Percentiles rank a stretch among this genome's conserved stretches.
Conservation (phyloP, 2,888 invertebrate species). For the Tyria jacobaeae region DNA sequence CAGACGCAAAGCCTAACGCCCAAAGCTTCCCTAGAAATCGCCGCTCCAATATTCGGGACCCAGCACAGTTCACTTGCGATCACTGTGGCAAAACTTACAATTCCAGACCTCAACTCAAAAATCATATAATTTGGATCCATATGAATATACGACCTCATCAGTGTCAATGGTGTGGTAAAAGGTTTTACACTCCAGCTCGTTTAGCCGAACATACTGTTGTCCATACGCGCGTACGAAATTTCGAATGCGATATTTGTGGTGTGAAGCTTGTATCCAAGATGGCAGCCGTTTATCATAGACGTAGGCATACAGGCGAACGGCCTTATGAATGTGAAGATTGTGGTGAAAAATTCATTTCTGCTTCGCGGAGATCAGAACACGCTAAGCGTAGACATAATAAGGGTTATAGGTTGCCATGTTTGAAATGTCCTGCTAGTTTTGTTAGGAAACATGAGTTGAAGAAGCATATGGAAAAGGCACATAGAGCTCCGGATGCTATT, state of each 20-base stretch:
- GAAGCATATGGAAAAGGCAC: conserved; percentile 68
- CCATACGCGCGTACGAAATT: conserved; percentile 83
- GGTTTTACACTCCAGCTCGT: conserved; percentile 82
- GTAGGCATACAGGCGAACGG: conserved; percentile 79
- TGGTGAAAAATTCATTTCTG: conserved; percentile 75
- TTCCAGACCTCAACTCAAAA: conserved; percentile 75
- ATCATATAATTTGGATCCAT: conserved; percentile 82
- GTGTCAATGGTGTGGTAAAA: conserved; percentile 82
- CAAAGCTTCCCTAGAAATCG: conserved; percentile 61
- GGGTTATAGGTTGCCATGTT: conserved; percentile 65
- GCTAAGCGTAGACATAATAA: conserved; percentile 76
- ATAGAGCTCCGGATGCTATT: conserved; percentile 43
- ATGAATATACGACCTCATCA: conserved; percentile 80
- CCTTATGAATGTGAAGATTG: conserved; percentile 79
- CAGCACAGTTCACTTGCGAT: conserved; percentile 74
- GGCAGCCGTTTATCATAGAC: conserved; percentile 79
- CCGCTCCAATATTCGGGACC: conserved; percentile 74
- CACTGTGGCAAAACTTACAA: conserved; percentile 74
- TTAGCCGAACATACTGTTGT: conserved; percentile 83
- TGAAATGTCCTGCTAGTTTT: conserved; percentile 64
- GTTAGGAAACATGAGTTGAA: conserved; percentile 69
- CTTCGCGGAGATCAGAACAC: conserved; percentile 76
- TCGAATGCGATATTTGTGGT: conserved; percentile 83
- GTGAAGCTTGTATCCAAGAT: conserved; percentile 78
- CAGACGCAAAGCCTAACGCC: conserved; percentile 70